Conservation (phyloP, 2,113 vertebrate species). For the Callospermophilus lateralis region DNA sequence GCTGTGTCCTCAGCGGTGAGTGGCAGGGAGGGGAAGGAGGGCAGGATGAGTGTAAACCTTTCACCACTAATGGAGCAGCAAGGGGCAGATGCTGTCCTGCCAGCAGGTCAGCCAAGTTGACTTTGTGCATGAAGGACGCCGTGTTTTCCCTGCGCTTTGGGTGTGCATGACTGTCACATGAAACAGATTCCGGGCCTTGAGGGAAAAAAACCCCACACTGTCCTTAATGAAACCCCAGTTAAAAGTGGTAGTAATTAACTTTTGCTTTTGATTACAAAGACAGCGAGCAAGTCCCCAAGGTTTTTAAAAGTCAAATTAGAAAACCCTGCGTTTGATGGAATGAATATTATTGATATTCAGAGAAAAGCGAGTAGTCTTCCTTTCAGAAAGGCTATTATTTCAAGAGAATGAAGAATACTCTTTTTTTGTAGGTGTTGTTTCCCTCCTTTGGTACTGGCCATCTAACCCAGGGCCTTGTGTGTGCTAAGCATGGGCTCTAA, state of each 20-base stretch:
- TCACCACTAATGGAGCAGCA: conserved; percentile 24
- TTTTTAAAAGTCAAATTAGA: conserved; percentile 29
- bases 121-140: neutral
- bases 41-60: neutral
- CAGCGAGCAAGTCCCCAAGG: neutral
- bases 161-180: neutral
- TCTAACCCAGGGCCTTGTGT: neutral
- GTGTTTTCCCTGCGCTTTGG: neutral
- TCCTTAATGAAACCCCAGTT: conserved; percentile 54
- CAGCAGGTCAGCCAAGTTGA: neutral
- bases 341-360: neutral
- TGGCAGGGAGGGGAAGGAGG: neutral
- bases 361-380: neutral
- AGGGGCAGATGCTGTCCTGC: conserved; percentile 13
- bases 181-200: neutral
- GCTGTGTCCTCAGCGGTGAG: neutral
- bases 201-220: neutral
- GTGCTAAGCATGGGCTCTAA: no score
- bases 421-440: neutral
- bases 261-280: conserved; percentile 49
- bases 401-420: neutral
- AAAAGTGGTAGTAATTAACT: conserved; percentile 55
- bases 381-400: conserved; percentile 58
- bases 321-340: neutral
- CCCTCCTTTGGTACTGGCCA: neutral